Conservation (phyloP, 2,113 vertebrate species). For the Jacana jacana region DNA sequence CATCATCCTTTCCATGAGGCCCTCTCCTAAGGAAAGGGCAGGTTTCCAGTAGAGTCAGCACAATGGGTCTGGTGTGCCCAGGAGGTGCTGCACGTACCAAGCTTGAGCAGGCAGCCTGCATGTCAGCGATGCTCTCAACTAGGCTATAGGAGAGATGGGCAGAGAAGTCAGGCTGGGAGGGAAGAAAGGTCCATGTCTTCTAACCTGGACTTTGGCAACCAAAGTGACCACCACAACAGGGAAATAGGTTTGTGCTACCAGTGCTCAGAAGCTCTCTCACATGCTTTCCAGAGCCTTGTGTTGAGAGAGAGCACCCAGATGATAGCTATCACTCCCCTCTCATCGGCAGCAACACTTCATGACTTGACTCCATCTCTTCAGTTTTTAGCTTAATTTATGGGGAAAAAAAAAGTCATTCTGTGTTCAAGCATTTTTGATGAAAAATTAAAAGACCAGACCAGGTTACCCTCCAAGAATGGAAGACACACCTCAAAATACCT, state of each 20-base stretch:
- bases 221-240: neutral
- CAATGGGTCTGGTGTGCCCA: fast-evolving
- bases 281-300: neutral
- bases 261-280: neutral
- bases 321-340: neutral
- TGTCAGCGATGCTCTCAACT: neutral
- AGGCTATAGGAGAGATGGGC: neutral
- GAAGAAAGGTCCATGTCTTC: neutral
- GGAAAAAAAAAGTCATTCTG: neutral
- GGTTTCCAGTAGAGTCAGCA: neutral
- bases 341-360: neutral
- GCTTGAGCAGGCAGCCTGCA: neutral
- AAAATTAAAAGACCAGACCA: neutral
- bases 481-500: neutral
- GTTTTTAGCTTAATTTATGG: neutral
- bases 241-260: neutral
- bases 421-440: neutral
- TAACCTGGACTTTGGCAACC: neutral
- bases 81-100: neutral
- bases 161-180: neutral
- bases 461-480: neutral
- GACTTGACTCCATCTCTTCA: neutral
- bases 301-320: neutral
- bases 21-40: neutral
- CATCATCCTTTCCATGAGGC: neutral